Conservation (phyloP, 2,888 invertebrate species). For the Dryadula phaetusa region DNA sequence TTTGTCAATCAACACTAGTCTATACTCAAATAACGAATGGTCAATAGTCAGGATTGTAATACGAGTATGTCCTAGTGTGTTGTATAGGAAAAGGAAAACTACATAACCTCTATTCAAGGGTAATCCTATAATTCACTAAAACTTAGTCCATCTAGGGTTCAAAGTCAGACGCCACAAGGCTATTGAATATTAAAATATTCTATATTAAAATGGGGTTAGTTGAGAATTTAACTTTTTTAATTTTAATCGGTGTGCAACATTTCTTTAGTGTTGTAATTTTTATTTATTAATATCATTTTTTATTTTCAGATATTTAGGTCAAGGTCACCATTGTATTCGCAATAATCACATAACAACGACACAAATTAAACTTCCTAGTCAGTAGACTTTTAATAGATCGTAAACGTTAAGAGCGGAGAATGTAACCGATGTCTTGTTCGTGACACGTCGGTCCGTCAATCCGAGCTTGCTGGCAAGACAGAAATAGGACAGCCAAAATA, state of each 20-base stretch:
- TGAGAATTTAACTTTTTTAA: slow-evolving; percentile 12
- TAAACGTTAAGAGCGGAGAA: slow-evolving; percentile 62
- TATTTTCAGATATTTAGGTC: slow-evolving; percentile 65
- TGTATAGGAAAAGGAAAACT: slow-evolving; percentile 37
- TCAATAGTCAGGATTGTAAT: slow-evolving; percentile 26
- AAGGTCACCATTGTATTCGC: slow-evolving; percentile 68
- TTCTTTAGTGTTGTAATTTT: slow-evolving; percentile 10
- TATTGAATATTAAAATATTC: slow-evolving; percentile 33
- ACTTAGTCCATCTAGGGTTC: slow-evolving; percentile 46
- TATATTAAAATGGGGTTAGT: slow-evolving; percentile 38
- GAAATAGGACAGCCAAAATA: slow-evolving; percentile 80
- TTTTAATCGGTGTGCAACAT: background rate
- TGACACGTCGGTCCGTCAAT: slow-evolving; percentile 83
- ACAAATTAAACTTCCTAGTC: slow-evolving; percentile 44
- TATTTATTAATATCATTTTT: slow-evolving; percentile 9
- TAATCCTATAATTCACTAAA: slow-evolving; percentile 40
- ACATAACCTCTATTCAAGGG: slow-evolving; percentile 31
- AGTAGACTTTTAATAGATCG: slow-evolving; percentile 54
- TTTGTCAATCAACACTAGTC: slow-evolving; percentile 33
- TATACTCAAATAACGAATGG: slow-evolving; percentile 33
- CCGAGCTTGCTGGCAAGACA: slow-evolving; percentile 78
- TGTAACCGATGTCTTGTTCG: slow-evolving; percentile 66
- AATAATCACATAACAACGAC: slow-evolving; percentile 45
- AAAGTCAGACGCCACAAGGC: slow-evolving; percentile 44
- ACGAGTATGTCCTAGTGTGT: slow-evolving; percentile 30